A percentile compares a stretch with the other conserved stretches of the same genome.
Conservation (phyloP, 2,888 invertebrate species). For the Volucella zonaria region DNA sequence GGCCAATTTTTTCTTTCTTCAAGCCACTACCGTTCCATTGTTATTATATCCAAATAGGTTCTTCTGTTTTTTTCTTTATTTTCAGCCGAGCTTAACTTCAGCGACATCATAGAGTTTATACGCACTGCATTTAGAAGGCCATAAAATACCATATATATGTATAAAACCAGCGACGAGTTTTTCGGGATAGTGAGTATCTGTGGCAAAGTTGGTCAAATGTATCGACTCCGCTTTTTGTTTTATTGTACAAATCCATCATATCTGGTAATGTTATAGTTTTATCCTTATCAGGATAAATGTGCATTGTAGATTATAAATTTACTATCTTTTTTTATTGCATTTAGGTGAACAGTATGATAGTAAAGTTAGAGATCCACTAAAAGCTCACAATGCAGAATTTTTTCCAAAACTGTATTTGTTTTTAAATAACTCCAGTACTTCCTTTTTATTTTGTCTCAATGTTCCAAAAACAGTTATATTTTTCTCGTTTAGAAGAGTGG, state of each 20-base stretch:
- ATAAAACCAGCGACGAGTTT: slow-evolving; percentile 1
- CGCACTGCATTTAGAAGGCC: not conserved
- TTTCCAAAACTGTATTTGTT: not conserved
- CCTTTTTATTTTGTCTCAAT: slow-evolving; percentile 1
- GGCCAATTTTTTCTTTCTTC: not conserved
- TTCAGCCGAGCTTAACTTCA: not conserved
- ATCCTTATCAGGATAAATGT: slow-evolving; percentile 6
- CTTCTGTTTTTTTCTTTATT: too few species aligned
- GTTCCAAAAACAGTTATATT: not conserved
- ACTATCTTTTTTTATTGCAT: too few species aligned
- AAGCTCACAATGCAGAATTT: slow-evolving; percentile 3
- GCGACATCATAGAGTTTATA: slow-evolving; percentile 9
- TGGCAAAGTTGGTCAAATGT: slow-evolving; percentile 17
- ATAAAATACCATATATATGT: too few species aligned
- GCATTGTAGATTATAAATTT: too few species aligned
- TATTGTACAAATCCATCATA: not conserved
- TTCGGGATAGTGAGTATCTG: slow-evolving; percentile 2
- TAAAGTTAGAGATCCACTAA: slow-evolving; percentile 3
- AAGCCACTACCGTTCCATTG: not conserved
- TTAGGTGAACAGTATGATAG: too few species aligned
- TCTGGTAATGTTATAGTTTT: not conserved
- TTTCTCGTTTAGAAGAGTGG: not conserved
- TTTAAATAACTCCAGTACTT: not conserved
- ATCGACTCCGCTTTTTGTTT: slow-evolving; percentile 11
- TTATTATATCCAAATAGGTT: not conserved